Conservation (phyloP, 1,140 invertebrate species). For the Drosophila azteca region DNA sequence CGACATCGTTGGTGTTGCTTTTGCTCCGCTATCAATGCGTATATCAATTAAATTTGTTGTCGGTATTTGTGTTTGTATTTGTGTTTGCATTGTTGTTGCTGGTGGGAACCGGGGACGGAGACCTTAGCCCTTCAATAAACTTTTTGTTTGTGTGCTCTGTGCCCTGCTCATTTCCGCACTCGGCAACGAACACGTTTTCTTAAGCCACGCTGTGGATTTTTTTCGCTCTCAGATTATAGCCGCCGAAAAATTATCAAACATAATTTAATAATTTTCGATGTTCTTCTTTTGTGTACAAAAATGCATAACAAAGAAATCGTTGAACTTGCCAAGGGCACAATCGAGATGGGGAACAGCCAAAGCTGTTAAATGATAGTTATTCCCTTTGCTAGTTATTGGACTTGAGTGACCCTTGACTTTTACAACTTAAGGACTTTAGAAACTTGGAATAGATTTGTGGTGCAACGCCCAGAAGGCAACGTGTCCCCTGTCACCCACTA, state of each 20-base stretch:
- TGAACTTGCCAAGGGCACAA: constrained; percentile 54
- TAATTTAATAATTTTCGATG: constrained; percentile 27
- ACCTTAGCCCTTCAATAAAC: constrained; percentile 68
- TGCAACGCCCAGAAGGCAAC: no score
- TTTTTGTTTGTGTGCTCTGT: constrained; percentile 42
- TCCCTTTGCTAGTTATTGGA: neutral
- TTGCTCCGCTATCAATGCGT: constrained; percentile 64
- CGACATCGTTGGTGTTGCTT: constrained; percentile 17
- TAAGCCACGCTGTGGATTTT: constrained; percentile 14
- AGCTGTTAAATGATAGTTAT: neutral
- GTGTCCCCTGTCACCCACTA: no score
- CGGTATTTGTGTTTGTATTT: no score
- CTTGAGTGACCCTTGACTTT: no score
- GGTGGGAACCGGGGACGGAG: constrained; percentile 35
- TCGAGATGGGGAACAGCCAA: neutral
- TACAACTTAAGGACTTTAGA: no score
- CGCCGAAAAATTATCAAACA: constrained; percentile 19
- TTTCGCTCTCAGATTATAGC: constrained; percentile 11
- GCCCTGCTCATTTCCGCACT: constrained; percentile 67
- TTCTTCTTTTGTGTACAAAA: neutral
- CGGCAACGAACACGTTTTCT: constrained; percentile 31
- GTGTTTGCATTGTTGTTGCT: constrained; percentile 24
- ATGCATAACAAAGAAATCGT: constrained; percentile 33
- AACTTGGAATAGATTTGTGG: no score
- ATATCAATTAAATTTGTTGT: constrained; percentile 66